A percentile compares a stretch with the other conserved stretches of the same genome.
Evolutionary conservation across 2,113 vertebrate species (phyloP).

Genomic region (Rhinogobius similis): DNA sequence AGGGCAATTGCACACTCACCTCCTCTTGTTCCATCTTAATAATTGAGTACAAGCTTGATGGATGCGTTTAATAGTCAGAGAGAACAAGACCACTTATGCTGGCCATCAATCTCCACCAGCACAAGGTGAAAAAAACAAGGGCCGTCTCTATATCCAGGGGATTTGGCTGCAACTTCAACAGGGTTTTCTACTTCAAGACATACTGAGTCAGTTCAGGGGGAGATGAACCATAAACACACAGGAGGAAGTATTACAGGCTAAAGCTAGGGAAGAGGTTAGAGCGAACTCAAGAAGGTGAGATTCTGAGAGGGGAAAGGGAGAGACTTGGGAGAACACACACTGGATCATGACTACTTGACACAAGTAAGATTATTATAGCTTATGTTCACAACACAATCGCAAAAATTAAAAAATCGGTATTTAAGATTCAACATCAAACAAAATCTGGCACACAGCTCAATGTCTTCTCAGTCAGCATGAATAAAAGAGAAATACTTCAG

Average conservation of each 20-base stretch:
- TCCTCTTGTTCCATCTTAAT: constrained; percentile 62
- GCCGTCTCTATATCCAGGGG: constrained; percentile 51
- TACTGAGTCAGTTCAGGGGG: constrained; percentile 28
- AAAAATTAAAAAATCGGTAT: no score
- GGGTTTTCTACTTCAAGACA: constrained; percentile 53
- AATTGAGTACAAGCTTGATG: constrained; percentile 67
- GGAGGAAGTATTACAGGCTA: constrained; percentile 20
- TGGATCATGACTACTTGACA: background rate
- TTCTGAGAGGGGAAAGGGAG: background rate
- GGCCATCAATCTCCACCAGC: constrained; percentile 65
- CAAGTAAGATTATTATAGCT: no score
- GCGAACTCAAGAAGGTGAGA: constrained; percentile 25
- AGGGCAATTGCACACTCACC: constrained; percentile 51
- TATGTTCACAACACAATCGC: no score
- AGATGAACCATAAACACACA: constrained; percentile 13
- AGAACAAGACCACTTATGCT: constrained; percentile 68
- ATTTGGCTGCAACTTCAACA: constrained; percentile 61
- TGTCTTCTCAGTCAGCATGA: no score
- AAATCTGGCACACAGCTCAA: no score
- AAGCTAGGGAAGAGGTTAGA: constrained; percentile 8
- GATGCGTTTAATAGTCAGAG: constrained; percentile 72
- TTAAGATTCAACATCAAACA: no score
- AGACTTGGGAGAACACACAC: background rate
- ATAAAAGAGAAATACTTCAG: no score
- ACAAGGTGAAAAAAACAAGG: constrained; percentile 45